phyloP scores from a whole-genome alignment of 2,888 invertebrate species.

The Saturnia japonica region DNA sequence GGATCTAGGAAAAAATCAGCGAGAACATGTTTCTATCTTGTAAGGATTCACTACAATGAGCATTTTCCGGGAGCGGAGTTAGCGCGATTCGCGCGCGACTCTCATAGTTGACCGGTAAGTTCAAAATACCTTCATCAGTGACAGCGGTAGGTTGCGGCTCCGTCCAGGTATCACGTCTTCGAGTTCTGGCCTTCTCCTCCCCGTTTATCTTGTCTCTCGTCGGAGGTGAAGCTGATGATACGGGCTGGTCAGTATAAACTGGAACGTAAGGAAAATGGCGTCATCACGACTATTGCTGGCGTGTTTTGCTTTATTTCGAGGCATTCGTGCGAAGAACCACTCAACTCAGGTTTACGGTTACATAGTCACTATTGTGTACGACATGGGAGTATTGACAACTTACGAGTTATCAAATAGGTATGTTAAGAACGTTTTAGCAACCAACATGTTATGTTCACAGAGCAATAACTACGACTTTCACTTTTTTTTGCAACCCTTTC shows the following conservation, averaged over 20 bases:
- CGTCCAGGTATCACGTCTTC: constrained; percentile 79
- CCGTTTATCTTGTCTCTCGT: constrained; percentile 90
- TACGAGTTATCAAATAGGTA: too few species aligned
- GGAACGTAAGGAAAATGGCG: constrained; percentile 34
- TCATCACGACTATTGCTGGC: neutral
- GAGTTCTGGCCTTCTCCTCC: constrained; percentile 86
- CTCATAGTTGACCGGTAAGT: too few species aligned
- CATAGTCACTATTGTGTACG: neutral
- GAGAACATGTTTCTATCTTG: too few species aligned
- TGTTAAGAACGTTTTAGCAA: too few species aligned
- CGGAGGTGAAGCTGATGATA: constrained; percentile 90
- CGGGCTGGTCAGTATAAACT: constrained; percentile 86
- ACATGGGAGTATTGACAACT: too few species aligned
- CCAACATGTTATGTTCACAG: too few species aligned
- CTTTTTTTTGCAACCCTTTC: too few species aligned
- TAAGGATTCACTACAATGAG: too few species aligned
- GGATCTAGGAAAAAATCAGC: too few species aligned
- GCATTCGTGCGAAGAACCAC: neutral
- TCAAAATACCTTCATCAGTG: constrained; percentile 63
- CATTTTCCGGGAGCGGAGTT: too few species aligned
- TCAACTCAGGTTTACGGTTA: neutral
- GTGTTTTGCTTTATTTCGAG: neutral
- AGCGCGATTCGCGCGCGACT: too few species aligned
- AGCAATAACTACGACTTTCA: too few species aligned
- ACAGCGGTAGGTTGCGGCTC: constrained; percentile 55